These are phyloP conservation scores for Tenthredo distinguenda DNA, from an alignment of 2,888 invertebrate genomes.

Conservation along the genomic window DNA sequence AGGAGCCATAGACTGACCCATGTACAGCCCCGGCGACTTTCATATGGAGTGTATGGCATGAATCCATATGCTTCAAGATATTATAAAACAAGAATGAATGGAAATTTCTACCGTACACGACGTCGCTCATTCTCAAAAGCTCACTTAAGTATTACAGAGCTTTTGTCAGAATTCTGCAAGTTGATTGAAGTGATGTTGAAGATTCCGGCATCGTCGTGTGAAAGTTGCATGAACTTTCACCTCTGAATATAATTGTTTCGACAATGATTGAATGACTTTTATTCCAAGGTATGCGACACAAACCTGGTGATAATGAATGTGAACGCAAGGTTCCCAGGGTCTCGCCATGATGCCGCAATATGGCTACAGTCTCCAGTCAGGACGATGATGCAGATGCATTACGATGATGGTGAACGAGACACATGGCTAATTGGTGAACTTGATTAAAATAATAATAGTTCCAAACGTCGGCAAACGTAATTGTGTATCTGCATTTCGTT, in stretches of 20 bases:
- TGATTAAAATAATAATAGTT: background rate
- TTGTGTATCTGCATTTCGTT: background rate
- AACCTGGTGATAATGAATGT: conserved; percentile 50
- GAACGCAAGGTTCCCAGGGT: conserved; percentile 57
- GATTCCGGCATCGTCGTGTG: conserved; percentile 54
- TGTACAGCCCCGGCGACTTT: too few species aligned
- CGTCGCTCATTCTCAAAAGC: background rate
- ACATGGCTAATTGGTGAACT: background rate
- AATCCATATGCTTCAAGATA: conserved; percentile 16
- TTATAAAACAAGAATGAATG: background rate
- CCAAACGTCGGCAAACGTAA: background rate
- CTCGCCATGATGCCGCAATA: conserved; percentile 53
- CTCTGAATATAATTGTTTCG: background rate
- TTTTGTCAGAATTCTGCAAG: conserved; percentile 22
- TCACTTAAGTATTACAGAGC: conserved; percentile 1
- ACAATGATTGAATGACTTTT: background rate
- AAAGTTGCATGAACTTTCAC: background rate
- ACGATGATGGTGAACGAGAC: too few species aligned
- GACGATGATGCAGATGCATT: background rate
- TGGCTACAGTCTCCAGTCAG: background rate
- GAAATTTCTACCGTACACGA: background rate
- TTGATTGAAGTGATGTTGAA: conserved; percentile 35
- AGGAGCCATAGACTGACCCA: too few species aligned
- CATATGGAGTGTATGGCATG: too few species aligned
- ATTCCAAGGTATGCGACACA: background rate